Conservation (phyloP, 2,113 vertebrate genomes). For the Petaurus breviceps region DNA sequence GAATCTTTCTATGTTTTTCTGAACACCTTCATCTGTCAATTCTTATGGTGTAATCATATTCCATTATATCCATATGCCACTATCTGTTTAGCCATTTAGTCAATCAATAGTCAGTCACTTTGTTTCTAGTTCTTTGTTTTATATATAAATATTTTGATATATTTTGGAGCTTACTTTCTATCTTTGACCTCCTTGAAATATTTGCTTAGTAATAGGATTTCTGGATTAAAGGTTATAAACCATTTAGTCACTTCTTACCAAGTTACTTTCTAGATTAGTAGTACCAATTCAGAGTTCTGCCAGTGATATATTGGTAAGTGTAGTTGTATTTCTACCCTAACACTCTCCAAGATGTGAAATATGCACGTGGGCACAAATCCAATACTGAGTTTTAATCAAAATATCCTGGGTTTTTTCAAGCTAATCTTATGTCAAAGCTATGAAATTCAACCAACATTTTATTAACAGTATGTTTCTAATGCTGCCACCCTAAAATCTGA, state of each 20-base stretch:
- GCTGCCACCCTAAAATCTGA: background rate
- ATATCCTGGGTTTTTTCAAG: slow-evolving; percentile 29
- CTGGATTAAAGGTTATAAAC: background rate
- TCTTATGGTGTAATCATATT: background rate
- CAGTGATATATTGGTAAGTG: background rate
- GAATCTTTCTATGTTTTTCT: background rate
- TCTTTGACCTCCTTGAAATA: background rate
- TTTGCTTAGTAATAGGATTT: background rate
- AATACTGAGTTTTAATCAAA: slow-evolving; percentile 22
- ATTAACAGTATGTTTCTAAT: slow-evolving; percentile 1
- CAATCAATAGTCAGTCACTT: background rate
- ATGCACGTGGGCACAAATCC: background rate
- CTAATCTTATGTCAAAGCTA: slow-evolving; percentile 1
- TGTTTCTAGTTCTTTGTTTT: background rate
- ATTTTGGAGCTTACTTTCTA: background rate
- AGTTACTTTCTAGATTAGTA: background rate
- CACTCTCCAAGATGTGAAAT: background rate
- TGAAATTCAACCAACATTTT: slow-evolving; percentile 14
- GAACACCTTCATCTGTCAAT: background rate
- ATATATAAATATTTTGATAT: background rate
- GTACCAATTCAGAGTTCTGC: background rate
- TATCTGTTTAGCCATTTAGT: too few relatives aligned
- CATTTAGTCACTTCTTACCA: background rate
- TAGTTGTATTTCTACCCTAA: background rate
- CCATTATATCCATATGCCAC: background rate